Evolutionary conservation across 2,113 vertebrate genomes (phyloP).

Genomic region (Eurypyga helias): DNA sequence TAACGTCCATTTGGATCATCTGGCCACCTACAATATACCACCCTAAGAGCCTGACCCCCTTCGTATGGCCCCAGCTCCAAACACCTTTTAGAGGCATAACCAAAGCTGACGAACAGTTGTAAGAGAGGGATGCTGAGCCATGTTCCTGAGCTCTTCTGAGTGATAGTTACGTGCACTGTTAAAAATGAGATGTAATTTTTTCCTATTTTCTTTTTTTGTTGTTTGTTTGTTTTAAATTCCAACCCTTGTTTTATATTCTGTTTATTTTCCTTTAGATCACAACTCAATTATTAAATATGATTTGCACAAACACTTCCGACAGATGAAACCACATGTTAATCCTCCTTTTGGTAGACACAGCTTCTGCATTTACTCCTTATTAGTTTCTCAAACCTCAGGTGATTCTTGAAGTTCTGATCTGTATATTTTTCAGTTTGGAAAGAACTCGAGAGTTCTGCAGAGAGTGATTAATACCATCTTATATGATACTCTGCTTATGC

Average conservation of each 20-base stretch:
- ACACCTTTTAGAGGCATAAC: neutral
- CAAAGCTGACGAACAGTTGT: rapidly evolving
- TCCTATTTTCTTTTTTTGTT: neutral
- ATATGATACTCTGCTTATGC: neutral
- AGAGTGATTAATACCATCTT: neutral
- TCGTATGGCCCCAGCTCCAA: neutral
- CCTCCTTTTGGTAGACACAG: neutral
- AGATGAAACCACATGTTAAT: neutral
- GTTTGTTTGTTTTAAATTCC: neutral
- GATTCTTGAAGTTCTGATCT: neutral
- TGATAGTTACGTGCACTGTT: neutral
- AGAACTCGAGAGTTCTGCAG: neutral
- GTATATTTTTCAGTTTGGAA: neutral
- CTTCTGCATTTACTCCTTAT: neutral
- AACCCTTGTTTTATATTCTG: neutral
- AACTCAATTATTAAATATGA: neutral
- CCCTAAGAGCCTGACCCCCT: neutral
- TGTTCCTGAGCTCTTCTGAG: neutral
- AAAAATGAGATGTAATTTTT: neutral
- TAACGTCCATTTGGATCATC: neutral
- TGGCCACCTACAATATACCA: neutral
- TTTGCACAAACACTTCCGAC: neutral
- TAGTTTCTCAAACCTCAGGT: neutral
- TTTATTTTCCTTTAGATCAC: neutral
- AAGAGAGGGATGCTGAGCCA: neutral